Percentiles rank a stretch among this genome's conserved stretches.
Conservation (phyloP, 2,797 vertebrate genomes). For the Poecile montanus region DNA sequence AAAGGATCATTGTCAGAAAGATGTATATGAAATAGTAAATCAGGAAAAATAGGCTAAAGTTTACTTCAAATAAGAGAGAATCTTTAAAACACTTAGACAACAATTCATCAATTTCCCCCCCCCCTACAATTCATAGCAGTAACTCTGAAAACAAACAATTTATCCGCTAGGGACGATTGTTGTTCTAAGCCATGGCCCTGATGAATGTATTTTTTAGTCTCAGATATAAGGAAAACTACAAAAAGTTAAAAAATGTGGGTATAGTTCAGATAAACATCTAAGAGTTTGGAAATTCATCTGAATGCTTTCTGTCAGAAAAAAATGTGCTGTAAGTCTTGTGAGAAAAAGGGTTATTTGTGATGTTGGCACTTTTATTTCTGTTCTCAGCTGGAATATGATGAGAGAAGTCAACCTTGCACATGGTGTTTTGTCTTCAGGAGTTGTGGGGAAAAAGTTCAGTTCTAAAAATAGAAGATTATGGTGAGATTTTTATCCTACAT, state of each 20-base stretch:
- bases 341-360: conserved; percentile 49
- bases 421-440: conserved; percentile 54
- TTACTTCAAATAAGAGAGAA: neutral
- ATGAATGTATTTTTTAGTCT: neutral
- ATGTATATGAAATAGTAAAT: neutral
- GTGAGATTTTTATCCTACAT: neutral
- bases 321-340: neutral
- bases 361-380: conserved; percentile 43
- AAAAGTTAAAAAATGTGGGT: conserved; percentile 46
- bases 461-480: conserved; percentile 47
- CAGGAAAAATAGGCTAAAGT: neutral
- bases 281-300: conserved; percentile 10
- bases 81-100: neutral
- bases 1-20: neutral
- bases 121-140: neutral
- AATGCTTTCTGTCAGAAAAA: conserved; percentile 18
- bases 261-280: conserved; percentile 49
- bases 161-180: neutral
- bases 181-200: neutral
- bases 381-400: conserved; percentile 54
- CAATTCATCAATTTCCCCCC: neutral
- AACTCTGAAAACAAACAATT: neutral
- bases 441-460: neutral
- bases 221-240: neutral
- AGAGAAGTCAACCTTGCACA: conserved; percentile 32